phyloP scores from a whole-genome alignment of 2,797 vertebrate genomes.

The Cercopithecus petaurista region DNA sequence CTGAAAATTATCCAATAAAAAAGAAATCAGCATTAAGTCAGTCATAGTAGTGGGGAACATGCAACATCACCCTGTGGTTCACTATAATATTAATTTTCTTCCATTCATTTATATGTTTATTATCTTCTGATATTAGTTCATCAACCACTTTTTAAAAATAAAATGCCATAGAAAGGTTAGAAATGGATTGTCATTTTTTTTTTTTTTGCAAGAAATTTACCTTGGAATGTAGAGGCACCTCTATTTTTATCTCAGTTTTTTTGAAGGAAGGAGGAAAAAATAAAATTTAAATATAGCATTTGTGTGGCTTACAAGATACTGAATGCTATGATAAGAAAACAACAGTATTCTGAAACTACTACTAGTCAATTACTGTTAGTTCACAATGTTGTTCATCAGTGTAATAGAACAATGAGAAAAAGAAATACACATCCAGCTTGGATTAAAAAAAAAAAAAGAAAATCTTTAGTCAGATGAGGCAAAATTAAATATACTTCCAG shows the following conservation, averaged over 20 bases:
- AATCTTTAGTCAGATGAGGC: background rate
- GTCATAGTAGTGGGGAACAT: too few relatives aligned
- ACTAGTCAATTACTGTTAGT: background rate
- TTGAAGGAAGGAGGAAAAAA: background rate
- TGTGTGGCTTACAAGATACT: background rate
- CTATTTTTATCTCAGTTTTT: background rate
- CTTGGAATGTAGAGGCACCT: background rate
- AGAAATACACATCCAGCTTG: background rate
- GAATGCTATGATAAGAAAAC: background rate
- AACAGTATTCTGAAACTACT: background rate
- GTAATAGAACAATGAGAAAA: background rate
- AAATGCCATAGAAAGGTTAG: background rate
- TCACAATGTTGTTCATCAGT: background rate
- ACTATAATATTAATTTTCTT: background rate
- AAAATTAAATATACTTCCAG: background rate
- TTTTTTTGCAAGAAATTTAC: background rate
- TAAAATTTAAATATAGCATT: background rate
- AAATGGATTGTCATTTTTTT: background rate
- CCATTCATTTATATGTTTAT: background rate
- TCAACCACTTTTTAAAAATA: background rate
- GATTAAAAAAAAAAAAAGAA: background rate
- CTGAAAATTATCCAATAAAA: background rate
- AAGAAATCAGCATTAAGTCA: background rate
- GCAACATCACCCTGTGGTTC: background rate
- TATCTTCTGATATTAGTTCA: background rate